A percentile compares a stretch with the other conserved stretches of the same genome.
phyloP scores from a whole-genome alignment of 2,113 vertebrate species.

The Oncorhynchus clarkii region DNA sequence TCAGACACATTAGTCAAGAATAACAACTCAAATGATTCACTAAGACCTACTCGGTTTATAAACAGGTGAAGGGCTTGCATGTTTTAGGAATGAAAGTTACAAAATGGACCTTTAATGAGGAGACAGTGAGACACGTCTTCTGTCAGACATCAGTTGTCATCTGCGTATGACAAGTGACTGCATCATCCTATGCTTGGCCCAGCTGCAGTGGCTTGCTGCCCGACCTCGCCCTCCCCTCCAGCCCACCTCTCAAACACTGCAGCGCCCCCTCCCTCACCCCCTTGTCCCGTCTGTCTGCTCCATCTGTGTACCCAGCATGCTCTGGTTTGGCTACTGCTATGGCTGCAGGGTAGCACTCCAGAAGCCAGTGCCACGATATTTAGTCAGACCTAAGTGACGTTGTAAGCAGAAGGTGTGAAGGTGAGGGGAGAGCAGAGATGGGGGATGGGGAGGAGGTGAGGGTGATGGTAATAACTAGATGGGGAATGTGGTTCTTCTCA shows the following conservation, averaged over 20 bases:
- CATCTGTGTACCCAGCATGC: conserved; percentile 73
- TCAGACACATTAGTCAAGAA: background rate
- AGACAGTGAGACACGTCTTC: conserved; percentile 68
- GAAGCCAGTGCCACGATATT: conserved; percentile 54
- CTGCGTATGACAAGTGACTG: background rate
- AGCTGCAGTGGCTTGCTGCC: background rate
- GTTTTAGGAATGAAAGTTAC: too few relatives aligned
- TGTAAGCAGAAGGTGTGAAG: conserved; percentile 14
- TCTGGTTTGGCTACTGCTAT: conserved; percentile 48
- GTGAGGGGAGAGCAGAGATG: conserved; percentile 55
- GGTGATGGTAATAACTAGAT: conserved; percentile 32
- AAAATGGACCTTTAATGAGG: conserved; percentile 43
- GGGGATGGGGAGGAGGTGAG: conserved; percentile 37
- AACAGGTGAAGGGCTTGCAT: too few relatives aligned
- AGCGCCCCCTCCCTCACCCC: conserved; percentile 5
- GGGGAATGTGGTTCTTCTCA: background rate
- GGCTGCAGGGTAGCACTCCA: conserved; percentile 13
- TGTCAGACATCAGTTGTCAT: conserved; percentile 48
- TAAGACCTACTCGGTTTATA: too few relatives aligned
- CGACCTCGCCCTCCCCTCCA: background rate
- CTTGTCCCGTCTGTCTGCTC: conserved; percentile 63
- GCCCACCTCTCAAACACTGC: background rate
- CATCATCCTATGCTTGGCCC: background rate
- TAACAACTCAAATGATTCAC: too few relatives aligned
- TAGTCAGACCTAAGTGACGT: conserved; percentile 61